Evolutionary conservation across 2,113 vertebrate species (phyloP).

Genomic region (Hippocampus zosterae): DNA sequence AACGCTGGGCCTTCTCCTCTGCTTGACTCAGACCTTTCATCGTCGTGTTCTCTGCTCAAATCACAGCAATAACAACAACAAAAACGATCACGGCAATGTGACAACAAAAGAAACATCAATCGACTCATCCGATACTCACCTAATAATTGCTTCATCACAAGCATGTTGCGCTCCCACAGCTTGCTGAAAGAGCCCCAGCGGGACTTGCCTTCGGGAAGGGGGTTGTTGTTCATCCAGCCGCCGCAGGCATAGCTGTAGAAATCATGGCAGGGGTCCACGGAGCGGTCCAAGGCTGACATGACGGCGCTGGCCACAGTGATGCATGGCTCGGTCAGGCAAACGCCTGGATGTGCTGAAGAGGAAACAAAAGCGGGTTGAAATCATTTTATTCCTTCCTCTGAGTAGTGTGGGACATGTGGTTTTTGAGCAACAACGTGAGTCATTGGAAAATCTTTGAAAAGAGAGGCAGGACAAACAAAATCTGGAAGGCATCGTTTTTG

Average conservation of each 20-base stretch:
- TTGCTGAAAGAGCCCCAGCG: constrained; percentile 95
- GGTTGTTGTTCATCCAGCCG: constrained; percentile 91
- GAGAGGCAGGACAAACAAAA: constrained; percentile 26
- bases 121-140: constrained; percentile 65
- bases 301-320: constrained; percentile 83
- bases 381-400: neutral
- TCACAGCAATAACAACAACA: constrained; percentile 2
- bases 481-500: constrained; percentile 46
- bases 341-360: constrained; percentile 59
- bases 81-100: neutral
- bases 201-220: constrained; percentile 87
- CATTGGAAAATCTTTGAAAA: constrained; percentile 16
- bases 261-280: constrained; percentile 88
- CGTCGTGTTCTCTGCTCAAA: constrained; percentile 79
- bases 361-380: neutral
- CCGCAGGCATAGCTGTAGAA: constrained; percentile 92
- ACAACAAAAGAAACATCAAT: neutral
- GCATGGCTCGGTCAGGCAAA: constrained; percentile 85
- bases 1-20: constrained; percentile 85
- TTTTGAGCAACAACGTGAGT: neutral
- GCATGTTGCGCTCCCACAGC: constrained; percentile 95
- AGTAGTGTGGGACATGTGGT: neutral
- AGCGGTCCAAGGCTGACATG: constrained; percentile 79
- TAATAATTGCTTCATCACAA: constrained; percentile 88
- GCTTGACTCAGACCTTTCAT: constrained; percentile 79